These are phyloP conservation scores for Mythimna loreyi DNA, from an alignment of 2,888 invertebrate species.

Conservation along the genomic window DNA sequence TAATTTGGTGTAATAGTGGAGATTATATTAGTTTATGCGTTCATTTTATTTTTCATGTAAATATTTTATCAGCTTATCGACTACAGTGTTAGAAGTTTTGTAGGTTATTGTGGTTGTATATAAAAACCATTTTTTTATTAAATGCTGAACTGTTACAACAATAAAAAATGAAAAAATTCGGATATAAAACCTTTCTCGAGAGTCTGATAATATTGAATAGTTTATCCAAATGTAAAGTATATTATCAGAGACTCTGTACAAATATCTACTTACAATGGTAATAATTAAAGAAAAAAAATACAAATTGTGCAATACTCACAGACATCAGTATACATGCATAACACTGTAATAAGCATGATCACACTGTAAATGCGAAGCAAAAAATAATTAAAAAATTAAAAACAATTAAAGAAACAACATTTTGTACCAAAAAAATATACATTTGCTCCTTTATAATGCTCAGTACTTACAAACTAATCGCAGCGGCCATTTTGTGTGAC, in stretches of 20 bases:
- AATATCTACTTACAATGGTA: slow-evolving; percentile 73
- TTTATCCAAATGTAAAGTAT: slow-evolving; percentile 60
- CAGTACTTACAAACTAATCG: slow-evolving; percentile 86
- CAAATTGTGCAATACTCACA: slow-evolving; percentile 90
- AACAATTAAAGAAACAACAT: slow-evolving; percentile 82
- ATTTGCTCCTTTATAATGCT: slow-evolving; percentile 81
- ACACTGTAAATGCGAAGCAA: slow-evolving; percentile 90
- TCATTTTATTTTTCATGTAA: slow-evolving; percentile 74
- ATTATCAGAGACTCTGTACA: slow-evolving; percentile 81
- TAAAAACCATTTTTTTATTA: slow-evolving; percentile 61
- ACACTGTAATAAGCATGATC: slow-evolving; percentile 89
- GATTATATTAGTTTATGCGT: slow-evolving; percentile 77
- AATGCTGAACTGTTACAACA: slow-evolving; percentile 66
- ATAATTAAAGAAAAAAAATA: slow-evolving; percentile 76
- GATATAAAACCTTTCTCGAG: slow-evolving; percentile 76
- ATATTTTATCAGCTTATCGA: slow-evolving; percentile 76
- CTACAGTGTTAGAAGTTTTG: slow-evolving; percentile 82
- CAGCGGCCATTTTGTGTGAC: slow-evolving; percentile 83
- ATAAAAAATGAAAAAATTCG: slow-evolving; percentile 74
- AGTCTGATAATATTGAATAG: slow-evolving; percentile 74
- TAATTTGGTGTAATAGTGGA: slow-evolving; percentile 87
- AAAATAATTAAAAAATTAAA: slow-evolving; percentile 74
- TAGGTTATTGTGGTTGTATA: slow-evolving; percentile 66
- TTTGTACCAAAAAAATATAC: slow-evolving; percentile 85
- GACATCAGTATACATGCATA: slow-evolving; percentile 88